Evolutionary conservation across 2,113 vertebrate genomes (phyloP).

Genomic region (Sardina pilchardus): DNA sequence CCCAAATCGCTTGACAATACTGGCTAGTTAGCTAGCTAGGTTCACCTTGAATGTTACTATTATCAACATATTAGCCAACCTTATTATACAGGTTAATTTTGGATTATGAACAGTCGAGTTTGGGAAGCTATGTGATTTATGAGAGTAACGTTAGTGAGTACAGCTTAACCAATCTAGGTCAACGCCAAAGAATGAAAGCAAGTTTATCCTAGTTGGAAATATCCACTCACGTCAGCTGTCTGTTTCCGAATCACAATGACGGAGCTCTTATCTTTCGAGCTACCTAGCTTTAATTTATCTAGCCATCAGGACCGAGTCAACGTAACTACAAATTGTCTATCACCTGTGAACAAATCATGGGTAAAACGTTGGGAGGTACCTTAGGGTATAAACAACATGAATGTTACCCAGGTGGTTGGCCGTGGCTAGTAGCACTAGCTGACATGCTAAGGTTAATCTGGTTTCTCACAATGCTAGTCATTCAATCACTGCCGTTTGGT

Average conservation of each 20-base stretch:
- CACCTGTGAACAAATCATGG: background rate
- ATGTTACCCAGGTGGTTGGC: background rate
- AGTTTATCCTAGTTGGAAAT: background rate
- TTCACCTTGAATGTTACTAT: background rate
- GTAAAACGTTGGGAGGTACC: no score
- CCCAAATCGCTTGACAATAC: conserved; percentile 20
- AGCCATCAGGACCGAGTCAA: background rate
- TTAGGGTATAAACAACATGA: background rate
- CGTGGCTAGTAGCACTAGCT: background rate
- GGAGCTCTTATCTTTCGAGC: background rate
- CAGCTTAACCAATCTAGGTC: background rate
- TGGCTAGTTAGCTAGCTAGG: conserved; percentile 20
- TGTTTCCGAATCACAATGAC: conserved; percentile 10
- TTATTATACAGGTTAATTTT: background rate
- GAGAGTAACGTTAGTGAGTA: background rate
- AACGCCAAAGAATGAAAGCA: background rate
- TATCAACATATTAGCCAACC: background rate
- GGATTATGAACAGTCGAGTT: background rate
- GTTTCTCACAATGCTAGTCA: background rate
- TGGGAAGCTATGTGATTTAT: background rate
- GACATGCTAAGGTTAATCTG: conserved; percentile 10
- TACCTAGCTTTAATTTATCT: background rate
- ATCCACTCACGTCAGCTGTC: conserved; percentile 15
- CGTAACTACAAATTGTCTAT: background rate
- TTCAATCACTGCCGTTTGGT: conserved; percentile 20